Conservation (phyloP, 2,888 invertebrate genomes). For the Drosophila stalkeri region DNA sequence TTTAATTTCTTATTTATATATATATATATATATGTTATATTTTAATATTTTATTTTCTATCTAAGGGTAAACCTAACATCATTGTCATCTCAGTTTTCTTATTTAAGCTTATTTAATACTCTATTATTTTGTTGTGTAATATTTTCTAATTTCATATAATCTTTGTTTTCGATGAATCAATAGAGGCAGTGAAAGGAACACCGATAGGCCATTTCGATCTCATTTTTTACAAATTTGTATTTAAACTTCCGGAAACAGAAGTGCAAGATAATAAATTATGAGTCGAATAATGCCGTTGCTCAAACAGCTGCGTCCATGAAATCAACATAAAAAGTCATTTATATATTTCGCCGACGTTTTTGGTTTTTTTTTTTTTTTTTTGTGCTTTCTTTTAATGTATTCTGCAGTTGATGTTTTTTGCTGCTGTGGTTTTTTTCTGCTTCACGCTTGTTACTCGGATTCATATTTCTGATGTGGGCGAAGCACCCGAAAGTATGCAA, state of each 20-base stretch:
- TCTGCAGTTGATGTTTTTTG: slow-evolving; percentile 57
- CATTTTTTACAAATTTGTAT: slow-evolving; percentile 66
- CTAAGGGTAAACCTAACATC: too few species aligned
- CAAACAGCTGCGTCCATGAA: slow-evolving; percentile 78
- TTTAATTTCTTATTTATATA: too few species aligned
- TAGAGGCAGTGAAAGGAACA: neutral
- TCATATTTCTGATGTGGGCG: slow-evolving; percentile 45
- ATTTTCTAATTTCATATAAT: neutral
- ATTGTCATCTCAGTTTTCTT: too few species aligned
- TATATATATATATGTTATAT: too few species aligned
- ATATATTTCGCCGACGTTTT: slow-evolving; percentile 58
- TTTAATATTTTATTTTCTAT: too few species aligned
- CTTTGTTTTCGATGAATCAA: neutral
- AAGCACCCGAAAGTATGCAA: slow-evolving; percentile 66
- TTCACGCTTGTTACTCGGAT: slow-evolving; percentile 72
- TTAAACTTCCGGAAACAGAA: slow-evolving; percentile 72
- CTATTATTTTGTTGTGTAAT: too few species aligned
- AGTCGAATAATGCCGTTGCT: slow-evolving; percentile 41
- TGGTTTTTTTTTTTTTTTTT: slow-evolving; percentile 27
- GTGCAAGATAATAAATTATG: slow-evolving; percentile 71
- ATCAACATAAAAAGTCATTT: slow-evolving; percentile 81
- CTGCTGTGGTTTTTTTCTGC: slow-evolving; percentile 51
- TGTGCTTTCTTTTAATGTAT: slow-evolving; percentile 49
- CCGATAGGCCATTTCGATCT: neutral
- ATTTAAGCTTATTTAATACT: too few species aligned